Base-by-base conservation (phyloP, 1,140 invertebrate genomes). In the Aphaenogaster ashmeadi region DNA sequence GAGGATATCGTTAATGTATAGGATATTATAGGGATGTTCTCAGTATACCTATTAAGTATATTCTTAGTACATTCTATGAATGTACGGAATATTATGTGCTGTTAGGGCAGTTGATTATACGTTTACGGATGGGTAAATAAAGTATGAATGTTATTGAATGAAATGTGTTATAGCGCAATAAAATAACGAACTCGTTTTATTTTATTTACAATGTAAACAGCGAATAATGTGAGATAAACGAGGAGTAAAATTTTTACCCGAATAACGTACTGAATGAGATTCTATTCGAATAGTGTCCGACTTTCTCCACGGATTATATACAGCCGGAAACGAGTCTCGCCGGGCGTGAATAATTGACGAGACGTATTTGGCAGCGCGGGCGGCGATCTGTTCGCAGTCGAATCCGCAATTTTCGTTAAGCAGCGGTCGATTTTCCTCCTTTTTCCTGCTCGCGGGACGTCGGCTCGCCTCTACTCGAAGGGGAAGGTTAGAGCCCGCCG, bases 341-440 rank as follows among this genome's bases (percentile, higher is more conserved):
- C 54, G 92, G 71, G 41, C 91, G 92, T 91, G 91, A 94, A 94
- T 94, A 81, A 81, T 80, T 69, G 58, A 75, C 44, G 33, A 62
- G 11, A 38, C 21, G 56, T 54, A 58, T 83, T 69, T 74, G 67
- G 18, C 69, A 15, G 27, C 54, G n/a, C 18, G 54, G 18, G 36
- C 47, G 47, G 36, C 13, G 64, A 81, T 83, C 38, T 52, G 38
- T 92, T 92, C 89, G 72, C 90, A 88, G 83, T 87, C 93, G 91
- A 93, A 94, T 91, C 90, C 92, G 93, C 94, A 94, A 94, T 94
- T 94, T 92, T 90, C 80, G 90, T 89, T 94, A 94, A 94, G 92
- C 91, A 93, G 93, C 93, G 93, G 91, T 93, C 94, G 93, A 93
- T 92, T 92, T 50, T 78, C 66, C 52, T 74, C 58, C 50, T 83